Conservation (phyloP, 2,888 invertebrate species). For the Bhutanitis thaidina region DNA sequence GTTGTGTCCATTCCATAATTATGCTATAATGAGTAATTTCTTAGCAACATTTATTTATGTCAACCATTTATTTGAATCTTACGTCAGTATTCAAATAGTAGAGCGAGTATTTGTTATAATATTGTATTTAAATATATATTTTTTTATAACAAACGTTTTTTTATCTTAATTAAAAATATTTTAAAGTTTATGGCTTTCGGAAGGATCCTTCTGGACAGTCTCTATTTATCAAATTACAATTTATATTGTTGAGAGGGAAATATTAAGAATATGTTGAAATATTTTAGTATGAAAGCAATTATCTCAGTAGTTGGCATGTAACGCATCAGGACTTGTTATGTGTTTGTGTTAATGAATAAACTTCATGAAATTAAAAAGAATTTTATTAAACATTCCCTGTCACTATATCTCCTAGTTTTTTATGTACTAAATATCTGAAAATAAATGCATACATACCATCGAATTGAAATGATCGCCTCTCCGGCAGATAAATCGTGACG, state of each 20-base stretch:
- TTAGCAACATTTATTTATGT: too few relatives aligned
- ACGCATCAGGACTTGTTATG: neutral
- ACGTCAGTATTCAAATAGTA: neutral
- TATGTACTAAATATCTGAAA: too few relatives aligned
- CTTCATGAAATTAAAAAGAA: neutral
- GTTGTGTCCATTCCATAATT: constrained; percentile 10
- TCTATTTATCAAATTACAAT: neutral
- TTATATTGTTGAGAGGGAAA: constrained; percentile 4
- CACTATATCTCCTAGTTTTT: too few relatives aligned
- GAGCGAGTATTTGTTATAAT: neutral
- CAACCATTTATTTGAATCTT: neutral
- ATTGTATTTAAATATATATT: neutral
- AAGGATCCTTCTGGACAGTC: neutral
- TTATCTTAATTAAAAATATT: too few relatives aligned
- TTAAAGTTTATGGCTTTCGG: neutral
- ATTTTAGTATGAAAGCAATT: neutral
- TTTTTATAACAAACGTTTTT: neutral
- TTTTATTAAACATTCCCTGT: too few relatives aligned
- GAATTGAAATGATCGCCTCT: too few relatives aligned
- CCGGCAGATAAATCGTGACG: too few relatives aligned
- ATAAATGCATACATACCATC: too few relatives aligned
- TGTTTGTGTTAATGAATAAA: constrained; percentile 21
- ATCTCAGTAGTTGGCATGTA: neutral
- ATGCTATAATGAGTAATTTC: too few relatives aligned
- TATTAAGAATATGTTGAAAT: neutral